Base-by-base conservation (phyloP, 1,140 invertebrate species). In the Lordiphosa mommai region DNA sequence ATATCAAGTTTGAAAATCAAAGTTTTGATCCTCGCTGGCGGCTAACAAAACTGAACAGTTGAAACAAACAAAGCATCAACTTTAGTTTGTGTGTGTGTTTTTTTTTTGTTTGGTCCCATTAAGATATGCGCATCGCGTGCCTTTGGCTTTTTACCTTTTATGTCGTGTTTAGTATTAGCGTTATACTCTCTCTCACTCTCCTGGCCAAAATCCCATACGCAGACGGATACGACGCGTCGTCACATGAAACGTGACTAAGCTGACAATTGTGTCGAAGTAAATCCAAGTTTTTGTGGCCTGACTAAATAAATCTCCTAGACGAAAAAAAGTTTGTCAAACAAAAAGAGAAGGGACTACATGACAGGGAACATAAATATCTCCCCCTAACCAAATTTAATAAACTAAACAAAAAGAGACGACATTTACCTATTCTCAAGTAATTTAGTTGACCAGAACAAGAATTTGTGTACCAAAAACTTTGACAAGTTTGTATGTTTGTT, bases 241-340 rank as follows among this genome's bases (percentile, higher is more conserved):
- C 56, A 80, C 76, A 72, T 57, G 79, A 60, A 82, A 85, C 79
- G 79, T 82, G 77, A 82, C 77, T 84, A 84, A 82, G 77, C 77
- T 82, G 77, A 82, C 77, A 82, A 82, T 82, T 85, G 79, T 82
- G 76, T 82, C 71, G 76, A 82, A 80, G 76, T 80, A 80, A 80
- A 80, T 80, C 76, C 77, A 82, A 80, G 63, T 67, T 80, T 82
- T 82, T 73, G 66, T 61, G 80, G 71, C 77, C 77, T 66, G 66
- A 80, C 76, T 80, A 80, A 80, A 80, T 80, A 82, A 80, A 80
- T 82, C 74, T 80, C 41, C 66, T 33, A 53, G 66, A 36, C 55
- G 46, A 68, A 57, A 41, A 14, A 41, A 41, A 47, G 30, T 68
- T 68, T 68, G 55, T 61, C 64, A 68, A 68, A 68, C 65, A 61